These are phyloP conservation scores for Trissolcus basalis DNA, from an alignment of 1,140 invertebrate genomes.

Conservation along the genomic window DNA sequence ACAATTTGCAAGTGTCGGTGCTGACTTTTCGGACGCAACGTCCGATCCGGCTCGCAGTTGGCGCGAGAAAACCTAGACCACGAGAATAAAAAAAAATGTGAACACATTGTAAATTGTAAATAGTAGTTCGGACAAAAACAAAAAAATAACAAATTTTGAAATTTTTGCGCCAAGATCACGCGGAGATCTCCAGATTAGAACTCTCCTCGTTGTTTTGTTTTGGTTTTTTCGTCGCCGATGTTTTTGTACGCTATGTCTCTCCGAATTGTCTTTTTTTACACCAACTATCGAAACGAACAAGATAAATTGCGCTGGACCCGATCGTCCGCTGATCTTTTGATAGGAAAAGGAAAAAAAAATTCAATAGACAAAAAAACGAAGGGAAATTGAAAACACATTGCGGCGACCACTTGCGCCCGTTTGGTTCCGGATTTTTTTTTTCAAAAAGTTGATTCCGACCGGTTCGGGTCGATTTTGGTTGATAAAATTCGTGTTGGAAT, in stretches of 20 bases:
- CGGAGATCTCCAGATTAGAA: slow-evolving; percentile 58
- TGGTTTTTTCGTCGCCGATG: slow-evolving; percentile 34
- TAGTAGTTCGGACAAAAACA: slow-evolving; percentile 69
- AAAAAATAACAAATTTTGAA: slow-evolving; percentile 20
- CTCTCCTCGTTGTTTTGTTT: slow-evolving; percentile 42
- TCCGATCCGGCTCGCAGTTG: slow-evolving; percentile 46
- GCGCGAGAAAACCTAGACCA: slow-evolving; percentile 67
- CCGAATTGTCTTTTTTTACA: slow-evolving; percentile 55
- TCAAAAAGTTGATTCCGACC: slow-evolving; percentile 9
- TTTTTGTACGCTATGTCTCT: slow-evolving; percentile 53
- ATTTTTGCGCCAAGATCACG: slow-evolving; percentile 42
- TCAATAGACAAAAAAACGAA: slow-evolving; percentile 47
- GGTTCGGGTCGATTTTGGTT: background rate
- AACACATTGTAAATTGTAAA: slow-evolving; percentile 75
- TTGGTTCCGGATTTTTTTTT: slow-evolving; percentile 36
- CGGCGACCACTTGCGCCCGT: slow-evolving; percentile 29
- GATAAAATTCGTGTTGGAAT: slow-evolving; percentile 1
- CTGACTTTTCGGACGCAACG: slow-evolving; percentile 22
- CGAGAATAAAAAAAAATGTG: slow-evolving; percentile 60
- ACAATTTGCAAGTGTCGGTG: too few relatives aligned
- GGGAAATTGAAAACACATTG: background rate
- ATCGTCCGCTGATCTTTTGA: slow-evolving; percentile 59
- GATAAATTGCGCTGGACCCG: slow-evolving; percentile 54
- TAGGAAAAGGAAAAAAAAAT: slow-evolving; percentile 44
- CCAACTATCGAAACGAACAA: slow-evolving; percentile 48